These are phyloP conservation scores for Larimichthys crocea DNA, from an alignment of 2,113 vertebrate species.

Conservation along the genomic window DNA sequence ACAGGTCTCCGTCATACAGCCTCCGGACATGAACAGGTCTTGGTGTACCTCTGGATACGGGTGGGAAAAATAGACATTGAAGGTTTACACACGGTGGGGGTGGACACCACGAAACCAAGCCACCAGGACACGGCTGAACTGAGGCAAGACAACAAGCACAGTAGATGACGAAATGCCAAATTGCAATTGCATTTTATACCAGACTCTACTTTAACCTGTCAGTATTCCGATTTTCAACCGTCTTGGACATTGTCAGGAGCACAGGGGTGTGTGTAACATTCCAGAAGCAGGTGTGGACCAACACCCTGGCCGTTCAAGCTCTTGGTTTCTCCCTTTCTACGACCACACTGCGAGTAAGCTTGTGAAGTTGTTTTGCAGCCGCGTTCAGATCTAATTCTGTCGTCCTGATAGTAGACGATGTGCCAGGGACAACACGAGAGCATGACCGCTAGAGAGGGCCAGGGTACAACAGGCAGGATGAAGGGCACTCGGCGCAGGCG, in stretches of 20 bases:
- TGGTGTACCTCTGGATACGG: conserved; percentile 82
- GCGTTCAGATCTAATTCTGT: conserved; percentile 14
- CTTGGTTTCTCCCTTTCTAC: conserved; percentile 14
- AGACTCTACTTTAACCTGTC: too few species aligned
- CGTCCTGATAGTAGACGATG: conserved; percentile 28
- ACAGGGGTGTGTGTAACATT: conserved; percentile 70
- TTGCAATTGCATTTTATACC: neutral
- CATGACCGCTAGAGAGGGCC: conserved; percentile 72
- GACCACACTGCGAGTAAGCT: conserved; percentile 47
- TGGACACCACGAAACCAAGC: conserved; percentile 73
- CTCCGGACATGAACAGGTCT: conserved; percentile 72
- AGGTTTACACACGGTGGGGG: conserved; percentile 71
- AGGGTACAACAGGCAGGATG: conserved; percentile 78
- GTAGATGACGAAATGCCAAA: too few species aligned
- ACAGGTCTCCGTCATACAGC: conserved; percentile 79
- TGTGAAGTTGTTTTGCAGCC: conserved; percentile 49
- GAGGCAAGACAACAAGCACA: neutral
- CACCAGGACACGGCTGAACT: conserved; percentile 71
- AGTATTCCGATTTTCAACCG: conserved; percentile 35
- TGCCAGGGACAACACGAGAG: conserved; percentile 56
- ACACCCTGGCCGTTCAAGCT: conserved; percentile 4
- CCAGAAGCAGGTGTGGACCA: conserved; percentile 49
- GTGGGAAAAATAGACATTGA: conserved; percentile 56
- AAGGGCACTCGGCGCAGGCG: conserved; percentile 77
- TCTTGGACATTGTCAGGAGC: conserved; percentile 44